Evolutionary conservation across 2,797 vertebrate species (phyloP), one percentile per base, ranked within the genome.

Genomic region (Gorsachius magnificus): DNA sequence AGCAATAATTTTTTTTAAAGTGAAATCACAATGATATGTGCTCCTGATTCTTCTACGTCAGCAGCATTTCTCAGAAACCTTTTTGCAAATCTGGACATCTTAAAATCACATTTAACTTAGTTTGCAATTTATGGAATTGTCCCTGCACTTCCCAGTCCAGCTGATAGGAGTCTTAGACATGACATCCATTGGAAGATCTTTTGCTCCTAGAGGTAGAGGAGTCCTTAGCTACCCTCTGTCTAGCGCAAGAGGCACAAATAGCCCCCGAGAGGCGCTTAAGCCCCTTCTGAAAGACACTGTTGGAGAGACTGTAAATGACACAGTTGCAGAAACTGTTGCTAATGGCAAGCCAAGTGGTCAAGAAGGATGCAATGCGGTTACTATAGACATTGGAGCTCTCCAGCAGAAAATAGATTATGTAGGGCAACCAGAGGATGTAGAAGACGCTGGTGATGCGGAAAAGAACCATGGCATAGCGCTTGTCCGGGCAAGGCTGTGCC

Each of bases 291-390:
- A 99, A 99, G 96, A 99, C 99, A 90, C 99, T 99, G 98, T 99
- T 99, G 94, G 99, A 99, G 79, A 99, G 98, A 97, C 99, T 99
- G 96, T 99, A 99, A 98, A 99, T 99, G 92, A 99, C 99, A 98
- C 99, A 99, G 98, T 99, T 99, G 97, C 99, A 99, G 98, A 99
- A 99, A 97, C 99, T 99, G 98, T 99, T 99, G 98, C 99, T 99
- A 97, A 99, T 99, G 95, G 99, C 99, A 88, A 99, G 98, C 99
- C 99, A 99, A 87, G 99, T 99, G 95, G 99, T 99, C 68, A 99
- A 95, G 97, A 99, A 99, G 36, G 99, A 99, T 3, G 98, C 99
- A 3, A 98, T 90, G 2, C 98, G 98, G 96, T 99, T 99, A 68
- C 97, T 98, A 94, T 99, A 99, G 96, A 99, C 98, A 25, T 98